These are phyloP conservation scores for Andrena marginata DNA, from an alignment of 2,888 invertebrate species.

Conservation along the genomic window DNA sequence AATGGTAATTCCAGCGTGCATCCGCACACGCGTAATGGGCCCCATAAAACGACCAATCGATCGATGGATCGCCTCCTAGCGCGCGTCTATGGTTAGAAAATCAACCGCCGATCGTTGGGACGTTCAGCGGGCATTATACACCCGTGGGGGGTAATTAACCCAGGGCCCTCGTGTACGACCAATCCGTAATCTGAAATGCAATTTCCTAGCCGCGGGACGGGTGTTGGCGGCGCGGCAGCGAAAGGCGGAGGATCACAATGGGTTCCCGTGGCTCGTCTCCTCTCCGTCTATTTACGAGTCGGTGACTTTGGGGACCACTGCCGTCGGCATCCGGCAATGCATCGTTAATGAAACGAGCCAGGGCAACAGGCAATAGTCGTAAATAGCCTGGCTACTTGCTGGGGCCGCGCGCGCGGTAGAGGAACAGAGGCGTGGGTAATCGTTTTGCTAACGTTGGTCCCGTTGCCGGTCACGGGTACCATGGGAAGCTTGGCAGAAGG, in stretches of 20 bases:
- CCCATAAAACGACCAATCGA: conserved; percentile 16
- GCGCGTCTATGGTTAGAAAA: not conserved
- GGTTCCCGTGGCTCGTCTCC: conserved; percentile 51
- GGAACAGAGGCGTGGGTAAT: conserved; percentile 71
- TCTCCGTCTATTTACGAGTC: conserved; percentile 67
- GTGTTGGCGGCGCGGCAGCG: not conserved
- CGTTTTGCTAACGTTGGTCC: conserved; percentile 70
- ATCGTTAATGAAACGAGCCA: conserved; percentile 78
- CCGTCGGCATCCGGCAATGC: conserved; percentile 75
- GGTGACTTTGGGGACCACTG: conserved; percentile 76
- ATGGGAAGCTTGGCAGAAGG: not conserved
- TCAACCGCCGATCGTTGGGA: not conserved
- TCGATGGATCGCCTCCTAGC: not conserved
- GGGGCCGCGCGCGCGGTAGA: conserved; percentile 48
- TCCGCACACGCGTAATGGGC: conserved; percentile 16
- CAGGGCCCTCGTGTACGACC: not conserved
- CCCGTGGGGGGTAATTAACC: conserved; percentile 33
- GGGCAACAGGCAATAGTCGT: conserved; percentile 75
- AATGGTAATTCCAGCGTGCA: conserved; percentile 59
- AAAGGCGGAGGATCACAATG: conserved; percentile 42
- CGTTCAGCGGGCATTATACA: not conserved
- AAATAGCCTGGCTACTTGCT: conserved; percentile 79
- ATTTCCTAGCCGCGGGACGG: conserved; percentile 56
- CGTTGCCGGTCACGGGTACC: conserved; percentile 48
- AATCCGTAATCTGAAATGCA: conserved; percentile 60